Evolutionary conservation across 2,888 invertebrate species (phyloP).

Genomic region (Zeuzera pyrina): DNA sequence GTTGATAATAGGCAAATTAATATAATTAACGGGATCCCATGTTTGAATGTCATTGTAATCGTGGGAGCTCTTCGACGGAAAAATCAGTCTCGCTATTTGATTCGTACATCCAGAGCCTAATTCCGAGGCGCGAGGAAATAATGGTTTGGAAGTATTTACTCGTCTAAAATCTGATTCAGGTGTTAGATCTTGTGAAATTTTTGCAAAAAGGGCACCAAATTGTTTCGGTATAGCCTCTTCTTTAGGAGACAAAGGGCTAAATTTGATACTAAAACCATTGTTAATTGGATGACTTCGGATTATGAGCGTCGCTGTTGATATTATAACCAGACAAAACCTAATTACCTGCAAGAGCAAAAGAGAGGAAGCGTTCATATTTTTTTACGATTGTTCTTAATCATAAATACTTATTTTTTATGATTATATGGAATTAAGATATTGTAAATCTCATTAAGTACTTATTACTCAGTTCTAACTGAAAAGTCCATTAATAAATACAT

Average conservation of each 20-base stretch:
- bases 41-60: constrained; percentile 10
- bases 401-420: too few species aligned
- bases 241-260: constrained; percentile 29
- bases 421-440: too few species aligned
- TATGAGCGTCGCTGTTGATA: not conserved
- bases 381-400: too few species aligned
- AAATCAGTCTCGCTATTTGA: constrained; percentile 35
- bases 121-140: constrained; percentile 20
- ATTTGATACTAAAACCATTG: constrained; percentile 38
- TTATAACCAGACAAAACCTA: too few species aligned
- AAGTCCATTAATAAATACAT: too few species aligned
- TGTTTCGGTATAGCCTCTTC: constrained; percentile 26
- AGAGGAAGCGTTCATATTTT: too few species aligned
- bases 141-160: constrained; percentile 21
- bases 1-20: constrained; percentile 39
- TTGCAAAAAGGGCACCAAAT: constrained; percentile 31
- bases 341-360: too few species aligned
- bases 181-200: constrained; percentile 31
- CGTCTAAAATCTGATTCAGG: constrained; percentile 10
- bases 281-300: constrained; percentile 33
- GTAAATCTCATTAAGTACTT: too few species aligned
- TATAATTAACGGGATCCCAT: constrained; percentile 23
- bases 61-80: constrained; percentile 16
- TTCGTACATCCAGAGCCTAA: constrained; percentile 30
- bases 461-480: too few species aligned